These are phyloP conservation scores for Xestoiulus laeticollis DNA, from an alignment of 2,888 invertebrate genomes.

Conservation along the genomic window DNA sequence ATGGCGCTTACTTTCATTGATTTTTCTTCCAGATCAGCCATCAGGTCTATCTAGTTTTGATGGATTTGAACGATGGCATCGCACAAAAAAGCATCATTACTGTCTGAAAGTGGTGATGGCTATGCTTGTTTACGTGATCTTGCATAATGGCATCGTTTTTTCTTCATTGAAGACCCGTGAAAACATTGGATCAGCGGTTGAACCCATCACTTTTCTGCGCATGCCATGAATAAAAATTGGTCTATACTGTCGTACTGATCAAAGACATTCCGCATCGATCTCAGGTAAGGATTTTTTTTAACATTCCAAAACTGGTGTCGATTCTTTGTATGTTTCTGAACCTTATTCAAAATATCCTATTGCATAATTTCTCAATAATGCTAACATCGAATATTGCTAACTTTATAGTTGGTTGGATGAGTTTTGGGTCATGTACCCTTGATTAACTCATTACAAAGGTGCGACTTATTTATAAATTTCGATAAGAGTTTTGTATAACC, in stretches of 20 bases:
- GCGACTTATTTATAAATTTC: neutral
- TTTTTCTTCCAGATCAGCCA: neutral
- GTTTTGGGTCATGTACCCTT: no score
- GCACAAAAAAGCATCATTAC: neutral
- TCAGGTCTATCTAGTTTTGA: neutral
- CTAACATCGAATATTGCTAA: no score
- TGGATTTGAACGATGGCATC: constrained; percentile 24
- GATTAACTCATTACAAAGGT: no score
- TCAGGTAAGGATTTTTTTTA: neutral
- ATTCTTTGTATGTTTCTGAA: neutral
- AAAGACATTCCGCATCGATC: neutral
- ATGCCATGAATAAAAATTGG: neutral
- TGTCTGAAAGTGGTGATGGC: neutral
- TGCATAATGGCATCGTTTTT: neutral
- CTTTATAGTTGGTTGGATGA: no score
- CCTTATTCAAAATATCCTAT: no score
- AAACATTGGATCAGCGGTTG: constrained; percentile 8
- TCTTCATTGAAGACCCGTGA: neutral
- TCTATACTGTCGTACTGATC: neutral
- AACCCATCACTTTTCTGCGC: neutral
- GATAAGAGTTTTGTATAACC: neutral
- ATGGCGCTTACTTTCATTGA: neutral
- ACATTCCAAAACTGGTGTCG: neutral
- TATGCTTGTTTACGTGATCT: constrained; percentile 5
- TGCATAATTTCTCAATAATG: no score